Percentiles rank a stretch among this genome's conserved stretches.
Conservation (phyloP, 2,113 vertebrate genomes). For the Ardeotis arabs region DNA sequence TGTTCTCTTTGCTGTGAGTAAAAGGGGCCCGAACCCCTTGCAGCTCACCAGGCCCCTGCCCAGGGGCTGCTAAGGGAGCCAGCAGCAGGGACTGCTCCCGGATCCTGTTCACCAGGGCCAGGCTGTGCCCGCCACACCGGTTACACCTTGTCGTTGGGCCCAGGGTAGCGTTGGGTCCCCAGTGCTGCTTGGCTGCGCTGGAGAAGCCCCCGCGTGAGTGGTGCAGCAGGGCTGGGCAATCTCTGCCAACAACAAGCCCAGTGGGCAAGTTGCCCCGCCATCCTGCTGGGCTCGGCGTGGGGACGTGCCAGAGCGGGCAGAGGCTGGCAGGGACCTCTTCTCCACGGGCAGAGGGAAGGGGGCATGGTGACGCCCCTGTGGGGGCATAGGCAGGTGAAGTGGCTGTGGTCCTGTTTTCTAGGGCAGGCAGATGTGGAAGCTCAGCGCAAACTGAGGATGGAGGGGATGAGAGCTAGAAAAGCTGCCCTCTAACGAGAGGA, state of each 20-base stretch:
- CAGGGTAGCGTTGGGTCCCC: neutral
- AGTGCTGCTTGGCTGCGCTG: neutral
- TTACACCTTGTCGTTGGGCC: neutral
- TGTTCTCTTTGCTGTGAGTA: slow-evolving; percentile 35
- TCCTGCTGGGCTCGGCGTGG: rapidly evolving
- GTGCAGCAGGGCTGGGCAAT: rapidly evolving
- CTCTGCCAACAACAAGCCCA: rapidly evolving
- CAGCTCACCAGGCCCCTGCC: rapidly evolving
- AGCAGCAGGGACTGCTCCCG: rapidly evolving
- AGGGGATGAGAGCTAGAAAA: neutral
- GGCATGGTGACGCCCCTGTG: neutral
- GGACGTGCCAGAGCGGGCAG: neutral
- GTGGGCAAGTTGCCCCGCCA: rapidly evolving
- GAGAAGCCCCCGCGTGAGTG: rapidly evolving
- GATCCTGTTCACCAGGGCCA: neutral
- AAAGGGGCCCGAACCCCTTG: rapidly evolving
- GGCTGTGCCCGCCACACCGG: rapidly evolving
- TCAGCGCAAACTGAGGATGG: neutral
- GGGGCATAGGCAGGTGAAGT: neutral
- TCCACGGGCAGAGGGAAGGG: rapidly evolving
- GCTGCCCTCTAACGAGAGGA: neutral
- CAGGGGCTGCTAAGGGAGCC: neutral
- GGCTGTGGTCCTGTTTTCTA: rapidly evolving
- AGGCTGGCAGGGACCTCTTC: neutral
- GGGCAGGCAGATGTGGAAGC: neutral